Conservation (phyloP, 2,888 invertebrate genomes). For the Cyaniris semiargus region DNA sequence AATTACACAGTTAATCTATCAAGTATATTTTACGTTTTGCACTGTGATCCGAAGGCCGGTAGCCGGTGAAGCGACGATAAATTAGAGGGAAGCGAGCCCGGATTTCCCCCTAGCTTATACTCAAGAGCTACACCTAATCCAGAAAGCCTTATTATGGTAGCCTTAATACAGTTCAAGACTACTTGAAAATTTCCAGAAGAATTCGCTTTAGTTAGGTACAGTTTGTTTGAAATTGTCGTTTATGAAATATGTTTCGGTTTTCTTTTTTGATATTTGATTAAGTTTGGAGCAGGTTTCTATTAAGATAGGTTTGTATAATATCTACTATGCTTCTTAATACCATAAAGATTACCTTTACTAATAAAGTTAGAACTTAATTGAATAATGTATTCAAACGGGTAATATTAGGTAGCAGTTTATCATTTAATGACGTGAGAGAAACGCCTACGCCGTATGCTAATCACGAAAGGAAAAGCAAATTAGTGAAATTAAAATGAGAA, state of each 20-base stretch:
- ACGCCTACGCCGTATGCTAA: background rate
- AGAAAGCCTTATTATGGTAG: conserved; percentile 80
- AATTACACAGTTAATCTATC: conserved; percentile 73
- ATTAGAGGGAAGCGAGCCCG: conserved; percentile 78
- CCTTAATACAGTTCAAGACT: conserved; percentile 79
- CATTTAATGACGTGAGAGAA: conserved; percentile 13
- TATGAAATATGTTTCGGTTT: background rate
- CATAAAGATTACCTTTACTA: conserved; percentile 8
- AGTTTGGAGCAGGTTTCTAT: background rate
- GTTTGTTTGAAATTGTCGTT: conserved; percentile 11
- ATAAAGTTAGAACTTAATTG: conserved; percentile 9
- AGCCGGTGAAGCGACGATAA: conserved; percentile 76
- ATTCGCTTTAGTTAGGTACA: conserved; percentile 64
- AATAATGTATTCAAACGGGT: conserved; percentile 18
- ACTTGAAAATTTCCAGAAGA: conserved; percentile 78
- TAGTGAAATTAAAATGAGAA: conserved; percentile 5
- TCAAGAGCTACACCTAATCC: conserved; percentile 79
- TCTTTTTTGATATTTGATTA: background rate
- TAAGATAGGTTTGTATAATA: background rate
- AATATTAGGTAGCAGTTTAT: conserved; percentile 18
- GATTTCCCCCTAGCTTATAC: conserved; percentile 80
- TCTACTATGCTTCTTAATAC: background rate
- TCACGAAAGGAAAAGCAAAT: conserved; percentile 3
- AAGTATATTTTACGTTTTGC: conserved; percentile 72
- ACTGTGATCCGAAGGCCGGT: conserved; percentile 75